Conservation (phyloP, 2,888 invertebrate species). For the Papilio demoleus region DNA sequence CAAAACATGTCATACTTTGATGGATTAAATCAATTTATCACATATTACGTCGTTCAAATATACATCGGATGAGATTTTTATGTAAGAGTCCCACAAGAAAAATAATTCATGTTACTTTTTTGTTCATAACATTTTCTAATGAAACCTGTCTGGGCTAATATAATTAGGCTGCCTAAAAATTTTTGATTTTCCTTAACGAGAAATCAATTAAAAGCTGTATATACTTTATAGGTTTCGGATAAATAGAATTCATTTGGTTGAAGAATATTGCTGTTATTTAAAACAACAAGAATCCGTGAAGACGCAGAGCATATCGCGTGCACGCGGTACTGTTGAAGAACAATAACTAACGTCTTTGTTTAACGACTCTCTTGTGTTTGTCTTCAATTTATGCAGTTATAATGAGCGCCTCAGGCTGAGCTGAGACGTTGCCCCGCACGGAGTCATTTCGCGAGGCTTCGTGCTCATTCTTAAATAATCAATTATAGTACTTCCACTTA, state of each 20-base stretch:
- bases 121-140: too few relatives aligned
- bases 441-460: slow-evolving; percentile 12
- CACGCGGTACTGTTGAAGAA: background rate
- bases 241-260: background rate
- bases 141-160: too few relatives aligned
- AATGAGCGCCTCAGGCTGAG: slow-evolving; percentile 24
- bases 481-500: slow-evolving; percentile 9
- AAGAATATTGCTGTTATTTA: background rate
- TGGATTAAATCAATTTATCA: slow-evolving; percentile 5
- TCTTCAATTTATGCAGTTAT: slow-evolving; percentile 32
- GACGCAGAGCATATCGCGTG: background rate
- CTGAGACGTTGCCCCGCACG: slow-evolving; percentile 4
- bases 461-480: slow-evolving; percentile 32
- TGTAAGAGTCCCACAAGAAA: too few relatives aligned
- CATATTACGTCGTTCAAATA: background rate
- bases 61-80: background rate
- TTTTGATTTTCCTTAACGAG: background rate
- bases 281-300: background rate
- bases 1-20: background rate
- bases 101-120: too few relatives aligned
- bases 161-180: too few relatives aligned
- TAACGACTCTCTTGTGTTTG: slow-evolving; percentile 21
- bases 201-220: background rate
- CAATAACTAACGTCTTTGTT: slow-evolving; percentile 16
- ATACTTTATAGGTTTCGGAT: background rate